Evolutionary conservation across 2,113 vertebrate genomes (phyloP).

Genomic region (Mixornis gularis): DNA sequence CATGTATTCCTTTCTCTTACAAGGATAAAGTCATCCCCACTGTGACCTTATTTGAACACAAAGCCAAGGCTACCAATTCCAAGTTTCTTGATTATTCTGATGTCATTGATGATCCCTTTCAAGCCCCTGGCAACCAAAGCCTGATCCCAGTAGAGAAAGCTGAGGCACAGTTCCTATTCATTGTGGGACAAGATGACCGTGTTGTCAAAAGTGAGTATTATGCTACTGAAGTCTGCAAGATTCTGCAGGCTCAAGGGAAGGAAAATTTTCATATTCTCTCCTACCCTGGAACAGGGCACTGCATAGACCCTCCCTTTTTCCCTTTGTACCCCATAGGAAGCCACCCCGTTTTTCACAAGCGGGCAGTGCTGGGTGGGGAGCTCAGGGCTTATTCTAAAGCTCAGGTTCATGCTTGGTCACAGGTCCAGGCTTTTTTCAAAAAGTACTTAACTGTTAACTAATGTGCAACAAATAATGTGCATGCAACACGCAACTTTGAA

Average conservation of each 20-base stretch:
- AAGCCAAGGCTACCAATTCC: not conserved
- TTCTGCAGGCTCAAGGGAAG: constrained; percentile 72
- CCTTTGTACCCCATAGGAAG: constrained; percentile 62
- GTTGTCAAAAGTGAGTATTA: constrained; percentile 67
- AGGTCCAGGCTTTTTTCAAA: constrained; percentile 72
- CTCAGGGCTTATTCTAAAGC: constrained; percentile 68
- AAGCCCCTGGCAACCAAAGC: constrained; percentile 48
- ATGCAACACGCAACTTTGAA: not conserved
- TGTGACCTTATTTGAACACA: not conserved
- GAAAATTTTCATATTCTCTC: constrained; percentile 67
- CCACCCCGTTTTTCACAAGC: constrained; percentile 3
- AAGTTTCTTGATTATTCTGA: constrained; percentile 55
- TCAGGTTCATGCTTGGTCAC: constrained; percentile 76
- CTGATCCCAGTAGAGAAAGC: constrained; percentile 76
- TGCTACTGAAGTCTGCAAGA: constrained; percentile 57
- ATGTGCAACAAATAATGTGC: not conserved
- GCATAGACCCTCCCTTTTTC: constrained; percentile 78
- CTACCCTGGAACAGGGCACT: constrained; percentile 78
- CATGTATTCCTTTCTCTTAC: constrained; percentile 46
- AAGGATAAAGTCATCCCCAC: constrained; percentile 47
- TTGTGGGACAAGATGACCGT: constrained; percentile 74
- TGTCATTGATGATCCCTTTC: constrained; percentile 38
- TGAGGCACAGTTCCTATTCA: constrained; percentile 73
- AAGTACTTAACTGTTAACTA: constrained; percentile 38
- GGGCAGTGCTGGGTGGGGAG: constrained; percentile 72